phyloP scores from a whole-genome alignment of 2,113 vertebrate species.

The Aviceda subcristata region DNA sequence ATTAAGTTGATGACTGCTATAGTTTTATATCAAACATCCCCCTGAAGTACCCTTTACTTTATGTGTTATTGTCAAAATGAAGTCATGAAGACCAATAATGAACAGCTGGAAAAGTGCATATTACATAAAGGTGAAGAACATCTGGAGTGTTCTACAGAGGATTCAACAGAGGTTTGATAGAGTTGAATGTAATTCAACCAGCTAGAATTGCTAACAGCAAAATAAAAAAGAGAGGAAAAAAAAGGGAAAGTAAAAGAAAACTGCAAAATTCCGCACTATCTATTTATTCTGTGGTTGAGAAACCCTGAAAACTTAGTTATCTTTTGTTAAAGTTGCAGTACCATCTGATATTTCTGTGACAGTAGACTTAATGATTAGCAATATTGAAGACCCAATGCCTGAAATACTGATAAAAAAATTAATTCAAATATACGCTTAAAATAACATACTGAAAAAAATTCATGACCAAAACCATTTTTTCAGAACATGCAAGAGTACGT shows the following conservation, averaged over 20 bases:
- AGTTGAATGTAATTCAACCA: conserved; percentile 9
- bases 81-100: background rate
- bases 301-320: conserved; percentile 40
- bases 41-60: conserved; percentile 61
- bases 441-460: background rate
- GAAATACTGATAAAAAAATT: background rate
- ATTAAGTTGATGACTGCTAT: conserved; percentile 39
- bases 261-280: background rate
- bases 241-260: background rate
- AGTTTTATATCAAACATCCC: conserved; percentile 45
- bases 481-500: background rate
- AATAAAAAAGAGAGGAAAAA: background rate
- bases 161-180: background rate
- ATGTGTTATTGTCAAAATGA: background rate
- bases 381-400: background rate
- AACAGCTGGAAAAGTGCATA: background rate
- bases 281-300: conserved; percentile 20
- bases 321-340: conserved; percentile 40
- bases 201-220: conserved; percentile 10
- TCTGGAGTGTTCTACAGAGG: background rate
- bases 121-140: background rate
- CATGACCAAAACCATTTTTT: background rate
- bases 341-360: conserved; percentile 2
- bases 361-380: background rate
- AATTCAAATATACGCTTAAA: background rate